Evolutionary conservation across 1,140 invertebrate genomes (phyloP).

Genomic region (Polypedilum vanderplanki): DNA sequence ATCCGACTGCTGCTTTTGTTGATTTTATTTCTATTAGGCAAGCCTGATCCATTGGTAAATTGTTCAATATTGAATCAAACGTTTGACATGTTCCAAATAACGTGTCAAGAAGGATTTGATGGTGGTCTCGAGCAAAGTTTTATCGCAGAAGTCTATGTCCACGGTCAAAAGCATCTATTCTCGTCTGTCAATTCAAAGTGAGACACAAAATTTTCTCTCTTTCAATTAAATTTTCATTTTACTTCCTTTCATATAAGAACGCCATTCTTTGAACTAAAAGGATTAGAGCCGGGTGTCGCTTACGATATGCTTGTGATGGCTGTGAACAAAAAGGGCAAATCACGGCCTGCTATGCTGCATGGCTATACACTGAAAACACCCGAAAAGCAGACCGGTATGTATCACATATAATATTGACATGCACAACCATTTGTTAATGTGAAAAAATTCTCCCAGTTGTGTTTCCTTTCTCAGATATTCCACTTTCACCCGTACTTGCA

Average conservation of each 20-base stretch:
- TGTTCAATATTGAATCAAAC: slow-evolving; percentile 72
- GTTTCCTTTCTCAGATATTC: slow-evolving; percentile 36
- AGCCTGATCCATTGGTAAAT: slow-evolving; percentile 68
- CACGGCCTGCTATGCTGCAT: slow-evolving; percentile 54
- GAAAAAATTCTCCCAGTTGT: no score
- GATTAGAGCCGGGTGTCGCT: slow-evolving; percentile 57
- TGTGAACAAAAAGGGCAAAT: slow-evolving; percentile 64
- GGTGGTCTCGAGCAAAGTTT: slow-evolving; percentile 66
- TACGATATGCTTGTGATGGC: slow-evolving; percentile 64
- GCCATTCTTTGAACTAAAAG: slow-evolving; percentile 57
- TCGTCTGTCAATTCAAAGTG: slow-evolving; percentile 44
- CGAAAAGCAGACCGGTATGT: slow-evolving; percentile 67
- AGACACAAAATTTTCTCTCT: slow-evolving; percentile 49
- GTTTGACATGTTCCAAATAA: slow-evolving; percentile 63
- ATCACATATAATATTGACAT: neutral
- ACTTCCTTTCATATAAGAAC: slow-evolving; percentile 35
- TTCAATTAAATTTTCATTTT: slow-evolving; percentile 35
- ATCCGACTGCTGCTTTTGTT: slow-evolving; percentile 22
- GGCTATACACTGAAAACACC: slow-evolving; percentile 68
- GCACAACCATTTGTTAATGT: neutral
- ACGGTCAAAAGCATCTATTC: slow-evolving; percentile 41
- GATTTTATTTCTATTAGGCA: slow-evolving; percentile 50
- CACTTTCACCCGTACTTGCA: slow-evolving; percentile 39
- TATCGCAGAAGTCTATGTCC: slow-evolving; percentile 54
- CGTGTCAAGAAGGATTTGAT: slow-evolving; percentile 72